These are phyloP conservation scores for Porites rus DNA, from an alignment of 92 coral and sea anemone genomes.

Conservation along the genomic window DNA sequence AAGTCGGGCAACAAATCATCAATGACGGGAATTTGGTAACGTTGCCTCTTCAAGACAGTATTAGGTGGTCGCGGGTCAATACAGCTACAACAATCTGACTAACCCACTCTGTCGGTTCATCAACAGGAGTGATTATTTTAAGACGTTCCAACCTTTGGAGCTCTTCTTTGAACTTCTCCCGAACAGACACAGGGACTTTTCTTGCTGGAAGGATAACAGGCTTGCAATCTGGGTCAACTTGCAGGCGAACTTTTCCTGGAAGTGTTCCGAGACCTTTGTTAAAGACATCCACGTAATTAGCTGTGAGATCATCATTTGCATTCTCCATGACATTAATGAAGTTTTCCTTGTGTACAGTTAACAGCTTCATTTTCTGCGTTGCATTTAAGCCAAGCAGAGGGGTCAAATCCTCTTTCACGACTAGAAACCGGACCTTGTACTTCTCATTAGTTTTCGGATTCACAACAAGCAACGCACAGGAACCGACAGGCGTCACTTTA, in stretches of 20 bases:
- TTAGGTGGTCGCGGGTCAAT: no score
- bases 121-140: no score
- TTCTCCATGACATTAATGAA: conserved; percentile 38
- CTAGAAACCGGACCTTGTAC: conserved; percentile 43
- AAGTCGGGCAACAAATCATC: background rate
- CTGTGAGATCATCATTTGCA: conserved; percentile 17
- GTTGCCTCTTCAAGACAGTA: no score
- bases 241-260: conserved; percentile 55
- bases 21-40: no score
- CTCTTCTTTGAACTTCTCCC: conserved; percentile 37
- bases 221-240: conserved; percentile 31
- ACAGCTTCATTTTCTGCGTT: conserved; percentile 44
- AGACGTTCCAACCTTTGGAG: conserved; percentile 25
- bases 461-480: no score
- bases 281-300: conserved; percentile 47
- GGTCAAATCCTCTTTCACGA: conserved; percentile 49
- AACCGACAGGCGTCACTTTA: no score
- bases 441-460: conserved; percentile 13
- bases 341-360: conserved; percentile 56
- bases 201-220: conserved; percentile 40
- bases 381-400: conserved; percentile 40
- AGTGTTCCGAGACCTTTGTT: conserved; percentile 42
- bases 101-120: no score
- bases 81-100: no score
- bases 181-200: conserved; percentile 44